Conservation (phyloP, 2,797 vertebrate genomes). For the Uromys caudimaculatus region DNA sequence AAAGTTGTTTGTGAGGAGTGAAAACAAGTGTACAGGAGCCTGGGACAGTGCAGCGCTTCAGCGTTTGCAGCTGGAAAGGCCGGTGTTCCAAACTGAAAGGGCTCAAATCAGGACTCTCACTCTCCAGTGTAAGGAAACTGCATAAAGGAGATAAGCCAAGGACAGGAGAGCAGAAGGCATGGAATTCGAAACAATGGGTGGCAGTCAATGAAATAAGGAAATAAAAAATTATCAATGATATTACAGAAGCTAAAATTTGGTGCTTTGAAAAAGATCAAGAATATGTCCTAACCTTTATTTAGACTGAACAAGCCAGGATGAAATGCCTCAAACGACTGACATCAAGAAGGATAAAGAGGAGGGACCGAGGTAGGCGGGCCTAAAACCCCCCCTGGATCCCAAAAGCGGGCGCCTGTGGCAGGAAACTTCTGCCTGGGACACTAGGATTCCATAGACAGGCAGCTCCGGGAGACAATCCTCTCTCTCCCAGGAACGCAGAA, state of each 20-base stretch:
- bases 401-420: no score
- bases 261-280: neutral
- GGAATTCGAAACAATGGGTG: neutral
- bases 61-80: neutral
- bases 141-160: neutral
- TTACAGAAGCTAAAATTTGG: neutral
- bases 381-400: no score
- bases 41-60: neutral
- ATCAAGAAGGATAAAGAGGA: neutral
- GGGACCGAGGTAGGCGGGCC: no score
- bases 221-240: neutral
- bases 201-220: neutral
- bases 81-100: neutral
- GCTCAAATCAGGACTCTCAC: neutral
- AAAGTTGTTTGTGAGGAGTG: neutral
- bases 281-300: neutral
- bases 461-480: no score
- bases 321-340: constrained; percentile 4
- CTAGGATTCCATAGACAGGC: no score
- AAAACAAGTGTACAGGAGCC: neutral
- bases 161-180: neutral
- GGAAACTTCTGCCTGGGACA: no score
- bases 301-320: neutral
- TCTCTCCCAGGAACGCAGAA: no score
- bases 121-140: neutral